A percentile compares a stretch with the other conserved stretches of the same genome.
Conservation (phyloP, 2,888 invertebrate species). For the Trachelus troglodyta region DNA sequence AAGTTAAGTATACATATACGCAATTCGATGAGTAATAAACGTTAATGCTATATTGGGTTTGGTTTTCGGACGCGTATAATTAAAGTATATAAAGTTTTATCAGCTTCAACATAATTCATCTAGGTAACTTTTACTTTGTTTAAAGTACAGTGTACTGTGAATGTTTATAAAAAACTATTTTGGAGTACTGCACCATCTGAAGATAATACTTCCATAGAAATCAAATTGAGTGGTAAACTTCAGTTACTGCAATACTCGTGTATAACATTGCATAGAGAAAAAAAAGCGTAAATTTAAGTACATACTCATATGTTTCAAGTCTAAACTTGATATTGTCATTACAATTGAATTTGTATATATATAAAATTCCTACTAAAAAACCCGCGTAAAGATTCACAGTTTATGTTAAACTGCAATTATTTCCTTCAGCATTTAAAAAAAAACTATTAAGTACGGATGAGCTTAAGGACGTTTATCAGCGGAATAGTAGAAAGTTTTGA, state of each 20-base stretch:
- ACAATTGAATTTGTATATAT: background rate
- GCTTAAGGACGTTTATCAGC: background rate
- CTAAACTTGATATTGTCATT: background rate
- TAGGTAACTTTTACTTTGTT: background rate
- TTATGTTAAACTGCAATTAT: background rate
- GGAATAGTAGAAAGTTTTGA: background rate
- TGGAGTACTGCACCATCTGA: background rate
- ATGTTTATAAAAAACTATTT: background rate
- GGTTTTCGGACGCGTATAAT: background rate
- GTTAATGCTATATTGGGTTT: background rate
- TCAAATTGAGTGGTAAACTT: background rate
- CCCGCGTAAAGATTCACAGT: background rate
- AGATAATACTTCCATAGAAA: background rate
- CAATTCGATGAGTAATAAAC: background rate
- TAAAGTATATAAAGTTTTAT: background rate
- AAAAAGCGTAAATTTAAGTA: background rate
- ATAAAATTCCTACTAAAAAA: background rate
- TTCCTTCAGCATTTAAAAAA: background rate
- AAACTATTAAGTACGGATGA: background rate
- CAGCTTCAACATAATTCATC: background rate
- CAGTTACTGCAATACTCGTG: no score
- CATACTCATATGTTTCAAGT: background rate
- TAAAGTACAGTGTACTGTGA: background rate
- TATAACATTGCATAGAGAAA: background rate
- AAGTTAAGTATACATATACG: background rate